Percentiles rank a stretch among this genome's conserved stretches.
phyloP scores from a whole-genome alignment of 2,113 vertebrate genomes.

The Etheostoma cragini region DNA sequence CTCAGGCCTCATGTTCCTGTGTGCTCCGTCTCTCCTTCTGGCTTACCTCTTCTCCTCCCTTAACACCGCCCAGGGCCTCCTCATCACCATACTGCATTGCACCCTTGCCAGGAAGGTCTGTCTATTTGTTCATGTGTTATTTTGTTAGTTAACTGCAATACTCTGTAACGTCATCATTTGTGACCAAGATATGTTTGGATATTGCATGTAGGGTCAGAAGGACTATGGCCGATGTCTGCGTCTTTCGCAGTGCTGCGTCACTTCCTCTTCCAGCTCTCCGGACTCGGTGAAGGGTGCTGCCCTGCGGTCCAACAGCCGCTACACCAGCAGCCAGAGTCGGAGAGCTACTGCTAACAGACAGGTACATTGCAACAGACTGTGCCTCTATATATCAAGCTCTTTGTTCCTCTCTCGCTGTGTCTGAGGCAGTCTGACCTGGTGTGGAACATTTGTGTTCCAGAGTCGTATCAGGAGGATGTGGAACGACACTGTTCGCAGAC shows the following conservation, averaged over 20 bases:
- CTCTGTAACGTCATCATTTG: background rate
- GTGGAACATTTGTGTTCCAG: slow-evolving; percentile 73
- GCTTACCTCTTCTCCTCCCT: slow-evolving; percentile 96
- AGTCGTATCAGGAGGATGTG: slow-evolving; percentile 96
- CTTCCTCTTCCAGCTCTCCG: slow-evolving; percentile 86
- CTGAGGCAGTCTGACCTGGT: slow-evolving; percentile 24
- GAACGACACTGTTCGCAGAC: slow-evolving; percentile 94
- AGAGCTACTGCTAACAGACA: slow-evolving; percentile 82
- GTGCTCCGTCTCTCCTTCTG: slow-evolving; percentile 90
- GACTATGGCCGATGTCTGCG: slow-evolving; percentile 93
- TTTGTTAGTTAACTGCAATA: background rate
- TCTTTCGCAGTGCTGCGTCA: slow-evolving; percentile 91
- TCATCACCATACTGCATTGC: slow-evolving; percentile 95
- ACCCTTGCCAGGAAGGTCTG: slow-evolving; percentile 92
- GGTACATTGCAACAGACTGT: slow-evolving; percentile 38
- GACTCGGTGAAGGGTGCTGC: slow-evolving; percentile 92
- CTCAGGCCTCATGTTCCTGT: slow-evolving; percentile 93
- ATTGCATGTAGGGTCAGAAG: slow-evolving; percentile 88
- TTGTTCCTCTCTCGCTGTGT: background rate
- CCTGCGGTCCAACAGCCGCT: slow-evolving; percentile 91
- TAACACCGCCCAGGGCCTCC: slow-evolving; percentile 93
- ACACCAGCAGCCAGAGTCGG: slow-evolving; percentile 89
- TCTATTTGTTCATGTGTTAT: slow-evolving; percentile 10
- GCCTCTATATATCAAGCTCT: background rate
- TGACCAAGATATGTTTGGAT: background rate